Conservation (phyloP, 2,888 invertebrate species). For the Parasteatoda lunata region DNA sequence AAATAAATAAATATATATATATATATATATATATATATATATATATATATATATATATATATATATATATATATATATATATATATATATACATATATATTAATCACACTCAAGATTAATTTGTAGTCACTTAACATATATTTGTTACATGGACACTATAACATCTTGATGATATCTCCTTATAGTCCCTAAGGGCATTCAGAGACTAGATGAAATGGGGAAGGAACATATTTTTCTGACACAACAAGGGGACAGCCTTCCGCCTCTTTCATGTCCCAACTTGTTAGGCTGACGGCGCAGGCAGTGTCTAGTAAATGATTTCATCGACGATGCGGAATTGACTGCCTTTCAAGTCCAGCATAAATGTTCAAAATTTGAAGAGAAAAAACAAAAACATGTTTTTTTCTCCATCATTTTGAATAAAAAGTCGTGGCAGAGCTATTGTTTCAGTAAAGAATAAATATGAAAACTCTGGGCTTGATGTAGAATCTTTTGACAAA, state of each 20-base stretch:
- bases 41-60: too few species aligned
- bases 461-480: not conserved
- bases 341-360: not conserved
- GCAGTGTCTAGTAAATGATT: conserved; percentile 35
- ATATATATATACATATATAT: too few species aligned
- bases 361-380: not conserved
- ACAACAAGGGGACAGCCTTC: not conserved
- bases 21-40: too few species aligned
- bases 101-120: too few species aligned
- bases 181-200: not conserved
- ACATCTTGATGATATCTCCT: not conserved
- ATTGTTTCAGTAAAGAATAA: conserved; percentile 1
- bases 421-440: not conserved
- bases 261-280: conserved; percentile 44
- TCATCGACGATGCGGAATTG: conserved; percentile 13
- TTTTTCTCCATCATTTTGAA: not conserved
- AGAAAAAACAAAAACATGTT: not conserved
- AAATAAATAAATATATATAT: too few species aligned
- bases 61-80: too few species aligned
- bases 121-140: too few species aligned
- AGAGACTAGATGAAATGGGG: not conserved
- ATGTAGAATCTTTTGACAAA: not conserved
- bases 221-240: conserved; percentile 1
- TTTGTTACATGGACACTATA: too few species aligned
- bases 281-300: conserved; percentile 31